Evolutionary conservation across 2,888 invertebrate species (phyloP).

Genomic region (Tipula vernalis): DNA sequence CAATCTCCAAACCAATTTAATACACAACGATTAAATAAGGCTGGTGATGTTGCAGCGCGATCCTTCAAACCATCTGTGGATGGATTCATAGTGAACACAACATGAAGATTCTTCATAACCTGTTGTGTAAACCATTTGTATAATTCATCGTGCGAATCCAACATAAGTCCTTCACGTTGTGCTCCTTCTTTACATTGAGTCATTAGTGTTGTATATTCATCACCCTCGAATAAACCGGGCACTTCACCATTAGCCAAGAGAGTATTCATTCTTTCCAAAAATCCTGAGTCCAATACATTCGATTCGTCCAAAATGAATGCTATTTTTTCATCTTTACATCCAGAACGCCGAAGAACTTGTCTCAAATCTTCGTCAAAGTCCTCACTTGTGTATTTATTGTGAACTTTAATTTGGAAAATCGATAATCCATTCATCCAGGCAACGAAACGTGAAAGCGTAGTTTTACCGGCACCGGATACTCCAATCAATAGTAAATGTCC

Average conservation of each 20-base stretch:
- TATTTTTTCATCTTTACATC: slow-evolving; percentile 95
- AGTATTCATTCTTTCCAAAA: slow-evolving; percentile 98
- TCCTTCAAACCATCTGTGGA: slow-evolving; percentile 97
- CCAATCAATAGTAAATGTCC: slow-evolving; percentile 96
- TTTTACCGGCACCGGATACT: slow-evolving; percentile 98
- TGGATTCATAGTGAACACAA: slow-evolving; percentile 99
- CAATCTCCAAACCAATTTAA: slow-evolving; percentile 99
- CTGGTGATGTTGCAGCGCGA: slow-evolving; percentile 96
- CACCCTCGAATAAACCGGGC: slow-evolving; percentile 87
- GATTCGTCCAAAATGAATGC: slow-evolving; percentile 99
- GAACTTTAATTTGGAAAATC: slow-evolving; percentile 98
- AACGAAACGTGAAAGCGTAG: slow-evolving; percentile 95
- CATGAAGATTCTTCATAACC: slow-evolving; percentile 98
- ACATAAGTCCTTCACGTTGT: slow-evolving; percentile 93
- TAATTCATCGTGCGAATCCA: slow-evolving; percentile 95
- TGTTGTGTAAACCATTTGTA: slow-evolving; percentile 99
- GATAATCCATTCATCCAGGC: slow-evolving; percentile 99
- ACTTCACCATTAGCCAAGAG: slow-evolving; percentile 93
- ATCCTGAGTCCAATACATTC: slow-evolving; percentile 95
- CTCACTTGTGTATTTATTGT: slow-evolving; percentile 97
- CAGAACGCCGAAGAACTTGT: slow-evolving; percentile 70
- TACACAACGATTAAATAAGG: slow-evolving; percentile 97
- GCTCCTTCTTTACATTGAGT: slow-evolving; percentile 99
- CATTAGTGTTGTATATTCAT: slow-evolving; percentile 98
- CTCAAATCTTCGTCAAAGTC: slow-evolving; percentile 99